Evolutionary conservation across 2,797 vertebrate species (phyloP), one percentile per base, ranked within the genome.

Genomic region (Sebastes taczanowskii): DNA sequence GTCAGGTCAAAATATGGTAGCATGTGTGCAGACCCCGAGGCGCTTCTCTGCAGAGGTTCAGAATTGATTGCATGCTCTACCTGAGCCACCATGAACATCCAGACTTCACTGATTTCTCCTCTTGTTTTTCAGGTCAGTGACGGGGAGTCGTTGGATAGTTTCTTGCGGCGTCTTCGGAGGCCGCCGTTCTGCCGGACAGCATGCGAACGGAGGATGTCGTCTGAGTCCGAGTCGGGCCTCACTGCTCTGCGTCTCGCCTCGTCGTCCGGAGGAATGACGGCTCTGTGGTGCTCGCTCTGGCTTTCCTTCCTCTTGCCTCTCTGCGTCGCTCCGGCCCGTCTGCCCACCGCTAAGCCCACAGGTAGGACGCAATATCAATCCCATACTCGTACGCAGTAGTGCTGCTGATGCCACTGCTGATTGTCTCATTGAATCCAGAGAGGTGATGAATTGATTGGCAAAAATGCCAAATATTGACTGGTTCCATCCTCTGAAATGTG

Each of bases 251-350:
- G 83, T 73, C 86, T 85, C 89, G 23, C 58, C 86, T 74, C 86
- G 85, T 61, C 80, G 10, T 82, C 91, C 86, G 73, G 94, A 94
- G 96, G 94, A 79, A 97, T 97, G 97, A 91, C 92, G 88, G 89
- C 93, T 80, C 90, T 92, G 83, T 93, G 95, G 94, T 84, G 92
- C 84, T 81, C 94, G 16, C 91, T 96, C 77, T 91, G 90, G 90
- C 74, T 94, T 10, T 83, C 29, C 75, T 53, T 90, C 79, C 82
- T 94, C 11, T 85, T 95, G 88, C 91, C 96, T 78, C 88, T 87
- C 18, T 91, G 83, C 59, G 88, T 87, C n/a, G 13, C 88, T 63
- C 95, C 92, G 91, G 94, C 93, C 87, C 94, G 94, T 92, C 89
- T 94, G 87, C 92, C 93, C 81, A 80, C 86, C 0, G 73, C 85